phyloP scores from a whole-genome alignment of 1,140 invertebrate species.

The Brachystomella parvula region DNA sequence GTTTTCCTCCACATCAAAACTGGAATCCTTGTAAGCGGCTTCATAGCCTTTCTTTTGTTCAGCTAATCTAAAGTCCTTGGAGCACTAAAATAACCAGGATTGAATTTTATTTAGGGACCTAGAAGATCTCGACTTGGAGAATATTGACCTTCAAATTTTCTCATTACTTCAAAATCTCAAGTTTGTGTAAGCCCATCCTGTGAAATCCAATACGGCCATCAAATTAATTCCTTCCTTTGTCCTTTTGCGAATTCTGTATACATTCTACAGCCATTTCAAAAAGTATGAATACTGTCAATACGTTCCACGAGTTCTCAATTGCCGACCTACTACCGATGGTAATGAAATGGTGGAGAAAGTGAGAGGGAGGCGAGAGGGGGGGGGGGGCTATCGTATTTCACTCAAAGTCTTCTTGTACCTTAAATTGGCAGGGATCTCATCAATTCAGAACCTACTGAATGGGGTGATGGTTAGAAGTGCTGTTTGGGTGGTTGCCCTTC shows the following conservation, averaged over 20 bases:
- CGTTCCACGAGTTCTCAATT: slow-evolving; percentile 53
- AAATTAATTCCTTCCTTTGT: slow-evolving; percentile 6
- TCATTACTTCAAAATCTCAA: slow-evolving; percentile 47
- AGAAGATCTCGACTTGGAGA: slow-evolving; percentile 34
- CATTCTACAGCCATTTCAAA: slow-evolving; percentile 55
- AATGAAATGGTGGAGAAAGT: too few relatives aligned
- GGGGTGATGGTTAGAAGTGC: slow-evolving; percentile 55
- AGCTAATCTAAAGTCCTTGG: not conserved
- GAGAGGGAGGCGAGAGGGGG: too few relatives aligned
- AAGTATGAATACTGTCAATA: slow-evolving; percentile 62
- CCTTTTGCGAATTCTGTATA: slow-evolving; percentile 26
- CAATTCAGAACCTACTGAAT: slow-evolving; percentile 56
- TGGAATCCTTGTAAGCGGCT: not conserved
- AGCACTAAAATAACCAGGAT: not conserved
- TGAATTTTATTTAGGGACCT: slow-evolving; percentile 37
- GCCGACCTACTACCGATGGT: slow-evolving; percentile 61
- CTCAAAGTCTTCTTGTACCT: too few relatives aligned
- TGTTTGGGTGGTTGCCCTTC: slow-evolving; percentile 62
- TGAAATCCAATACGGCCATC: not conserved
- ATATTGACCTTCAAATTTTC: slow-evolving; percentile 51
- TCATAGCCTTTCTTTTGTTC: not conserved
- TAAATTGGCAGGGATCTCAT: slow-evolving; percentile 58
- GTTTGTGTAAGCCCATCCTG: slow-evolving; percentile 44
- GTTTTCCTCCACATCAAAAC: not conserved
- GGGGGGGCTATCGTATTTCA: too few relatives aligned